Evolutionary conservation across 1,140 invertebrate genomes (phyloP).

Genomic region (Paralvinella palmiformis): DNA sequence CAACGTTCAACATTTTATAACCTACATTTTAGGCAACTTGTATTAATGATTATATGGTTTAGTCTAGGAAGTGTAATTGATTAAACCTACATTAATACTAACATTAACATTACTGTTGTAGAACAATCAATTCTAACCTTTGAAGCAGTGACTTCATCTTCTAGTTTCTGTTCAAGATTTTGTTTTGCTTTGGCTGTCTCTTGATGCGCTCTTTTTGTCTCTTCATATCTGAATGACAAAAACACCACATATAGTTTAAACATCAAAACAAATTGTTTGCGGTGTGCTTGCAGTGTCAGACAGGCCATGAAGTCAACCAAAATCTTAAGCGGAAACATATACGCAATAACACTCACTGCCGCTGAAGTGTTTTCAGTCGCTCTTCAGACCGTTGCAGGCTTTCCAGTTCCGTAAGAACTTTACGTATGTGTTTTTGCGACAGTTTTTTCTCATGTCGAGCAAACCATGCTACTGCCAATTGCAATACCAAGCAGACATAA

Average conservation of each 20-base stretch:
- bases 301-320: no score
- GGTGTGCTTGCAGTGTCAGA: no score
- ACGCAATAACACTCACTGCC: constrained; percentile 32
- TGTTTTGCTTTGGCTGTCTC: constrained; percentile 72
- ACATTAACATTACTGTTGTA: no score
- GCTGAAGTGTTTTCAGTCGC: constrained; percentile 74
- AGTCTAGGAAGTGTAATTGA: no score
- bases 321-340: neutral
- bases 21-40: no score
- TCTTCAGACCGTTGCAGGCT: constrained; percentile 82
- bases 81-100: no score
- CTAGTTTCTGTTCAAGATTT: constrained; percentile 69
- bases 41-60: no score
- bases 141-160: constrained; percentile 55
- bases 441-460: constrained; percentile 81
- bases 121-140: constrained; percentile 23
- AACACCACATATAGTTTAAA: neutral
- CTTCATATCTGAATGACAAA: constrained; percentile 50
- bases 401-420: constrained; percentile 91
- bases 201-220: constrained; percentile 64
- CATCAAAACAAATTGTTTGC: no score
- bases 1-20: no score
- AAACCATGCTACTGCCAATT: constrained; percentile 81
- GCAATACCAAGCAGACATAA: constrained; percentile 74
- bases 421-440: constrained; percentile 73